These are phyloP conservation scores for Lagenorhynchus albirostris DNA, from an alignment of 2,113 vertebrate species.

Conservation along the genomic window DNA sequence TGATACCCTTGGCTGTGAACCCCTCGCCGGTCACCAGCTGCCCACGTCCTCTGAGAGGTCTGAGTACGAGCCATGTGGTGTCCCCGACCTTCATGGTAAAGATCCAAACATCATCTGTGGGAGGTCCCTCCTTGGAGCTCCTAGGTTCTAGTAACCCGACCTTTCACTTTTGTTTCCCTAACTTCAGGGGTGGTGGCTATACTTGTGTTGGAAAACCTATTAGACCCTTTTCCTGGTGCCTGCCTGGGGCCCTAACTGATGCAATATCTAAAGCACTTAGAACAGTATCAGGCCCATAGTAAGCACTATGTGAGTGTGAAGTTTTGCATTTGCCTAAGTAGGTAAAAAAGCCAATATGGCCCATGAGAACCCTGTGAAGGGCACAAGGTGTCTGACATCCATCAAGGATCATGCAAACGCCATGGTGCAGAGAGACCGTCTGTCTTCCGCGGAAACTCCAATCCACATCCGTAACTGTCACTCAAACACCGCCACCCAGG, in stretches of 20 bases:
- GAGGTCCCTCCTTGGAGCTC: not conserved
- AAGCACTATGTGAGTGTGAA: not conserved
- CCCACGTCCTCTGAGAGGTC: not conserved
- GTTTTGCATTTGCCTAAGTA: not conserved
- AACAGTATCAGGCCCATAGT: not conserved
- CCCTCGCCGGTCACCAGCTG: fast-evolving
- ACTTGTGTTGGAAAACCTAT: not conserved
- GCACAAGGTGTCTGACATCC: fast-evolving
- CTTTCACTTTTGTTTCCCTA: not conserved
- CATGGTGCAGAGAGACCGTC: fast-evolving
- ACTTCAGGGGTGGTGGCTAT: not conserved
- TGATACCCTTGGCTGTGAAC: not conserved
- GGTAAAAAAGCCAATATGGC: not conserved
- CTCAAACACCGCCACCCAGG: not conserved
- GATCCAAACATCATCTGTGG: not conserved
- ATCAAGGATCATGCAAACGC: fast-evolving
- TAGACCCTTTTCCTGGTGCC: not conserved
- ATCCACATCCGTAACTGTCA: not conserved
- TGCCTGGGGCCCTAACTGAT: not conserved
- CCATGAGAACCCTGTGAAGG: not conserved
- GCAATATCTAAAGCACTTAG: no score
- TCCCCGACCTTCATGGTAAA: not conserved
- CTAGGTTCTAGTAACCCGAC: not conserved
- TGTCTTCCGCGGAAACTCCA: not conserved
- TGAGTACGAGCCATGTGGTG: not conserved